Percentiles rank a stretch among this genome's conserved stretches.
phyloP scores from a whole-genome alignment of 2,888 invertebrate genomes.

The Lasioglossum villosulum region DNA sequence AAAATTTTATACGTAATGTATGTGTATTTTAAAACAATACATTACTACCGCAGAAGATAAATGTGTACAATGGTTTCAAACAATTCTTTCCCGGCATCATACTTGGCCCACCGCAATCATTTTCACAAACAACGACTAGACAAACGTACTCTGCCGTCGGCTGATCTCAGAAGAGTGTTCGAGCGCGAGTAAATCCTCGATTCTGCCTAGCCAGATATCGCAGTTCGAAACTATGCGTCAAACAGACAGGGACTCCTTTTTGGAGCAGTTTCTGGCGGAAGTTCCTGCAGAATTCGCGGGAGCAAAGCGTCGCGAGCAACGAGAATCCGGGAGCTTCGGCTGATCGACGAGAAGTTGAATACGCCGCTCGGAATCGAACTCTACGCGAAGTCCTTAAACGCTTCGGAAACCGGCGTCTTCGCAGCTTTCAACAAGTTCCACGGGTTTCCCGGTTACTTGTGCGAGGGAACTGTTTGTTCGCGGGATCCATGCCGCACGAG shows the following conservation, averaged over 20 bases:
- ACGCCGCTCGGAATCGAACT: background rate
- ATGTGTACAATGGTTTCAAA: background rate
- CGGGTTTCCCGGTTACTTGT: background rate
- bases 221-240: background rate
- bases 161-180: background rate
- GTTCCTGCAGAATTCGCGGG: background rate
- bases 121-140: background rate
- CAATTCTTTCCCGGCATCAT: background rate
- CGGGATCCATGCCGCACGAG: background rate
- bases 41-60: background rate
- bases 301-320: background rate
- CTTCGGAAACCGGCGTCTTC: background rate
- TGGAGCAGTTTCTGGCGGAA: background rate
- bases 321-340: background rate
- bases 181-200: background rate
- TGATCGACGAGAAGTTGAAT: background rate
- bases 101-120: background rate
- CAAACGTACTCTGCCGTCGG: background rate
- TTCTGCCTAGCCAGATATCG: background rate
- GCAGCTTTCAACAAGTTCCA: background rate
- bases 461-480: background rate
- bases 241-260: background rate
- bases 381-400: background rate
- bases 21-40: no score
- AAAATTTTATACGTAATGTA: no score